Conservation (phyloP, 2,888 invertebrate genomes). For the Melipona bicolor region DNA sequence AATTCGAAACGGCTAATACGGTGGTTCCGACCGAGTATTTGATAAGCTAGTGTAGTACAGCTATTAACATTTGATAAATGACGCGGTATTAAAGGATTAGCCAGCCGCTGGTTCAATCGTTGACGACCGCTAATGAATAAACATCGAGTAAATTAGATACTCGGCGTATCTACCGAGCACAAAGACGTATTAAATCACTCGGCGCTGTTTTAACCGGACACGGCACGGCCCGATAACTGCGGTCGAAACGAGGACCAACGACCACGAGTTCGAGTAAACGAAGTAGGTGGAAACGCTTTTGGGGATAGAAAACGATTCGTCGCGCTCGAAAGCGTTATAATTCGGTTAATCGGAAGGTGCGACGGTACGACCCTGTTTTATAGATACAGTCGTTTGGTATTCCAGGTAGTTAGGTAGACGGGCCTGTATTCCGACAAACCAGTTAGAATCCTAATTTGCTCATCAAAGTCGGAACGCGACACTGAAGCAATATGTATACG, state of each 20-base stretch:
- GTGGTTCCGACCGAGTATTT: slow-evolving; percentile 29
- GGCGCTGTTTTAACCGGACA: neutral
- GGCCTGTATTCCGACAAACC: neutral
- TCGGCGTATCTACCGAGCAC: neutral
- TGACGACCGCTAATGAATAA: slow-evolving; percentile 24
- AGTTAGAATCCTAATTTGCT: slow-evolving; percentile 46
- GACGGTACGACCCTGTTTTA: slow-evolving; percentile 23
- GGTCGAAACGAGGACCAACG: slow-evolving; percentile 23
- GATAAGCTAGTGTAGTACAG: slow-evolving; percentile 33
- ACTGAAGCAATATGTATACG: neutral
- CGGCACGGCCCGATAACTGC: no score
- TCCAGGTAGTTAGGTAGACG: slow-evolving; percentile 1
- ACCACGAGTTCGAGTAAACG: slow-evolving; percentile 10
- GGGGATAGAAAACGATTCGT: slow-evolving; percentile 34
- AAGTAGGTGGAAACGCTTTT: neutral
- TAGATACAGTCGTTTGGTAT: slow-evolving; percentile 8
- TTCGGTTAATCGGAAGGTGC: slow-evolving; percentile 42
- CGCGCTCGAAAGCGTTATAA: slow-evolving; percentile 33
- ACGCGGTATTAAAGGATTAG: slow-evolving; percentile 10
- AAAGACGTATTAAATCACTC: neutral
- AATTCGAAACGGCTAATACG: slow-evolving; percentile 38
- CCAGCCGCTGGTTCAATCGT: slow-evolving; percentile 9
- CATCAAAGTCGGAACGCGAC: slow-evolving; percentile 22
- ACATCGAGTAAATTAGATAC: slow-evolving; percentile 3
- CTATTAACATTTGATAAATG: slow-evolving; percentile 45